Conservation (phyloP, 2,888 invertebrate species). For the Harpagoxenus sublaevis region DNA sequence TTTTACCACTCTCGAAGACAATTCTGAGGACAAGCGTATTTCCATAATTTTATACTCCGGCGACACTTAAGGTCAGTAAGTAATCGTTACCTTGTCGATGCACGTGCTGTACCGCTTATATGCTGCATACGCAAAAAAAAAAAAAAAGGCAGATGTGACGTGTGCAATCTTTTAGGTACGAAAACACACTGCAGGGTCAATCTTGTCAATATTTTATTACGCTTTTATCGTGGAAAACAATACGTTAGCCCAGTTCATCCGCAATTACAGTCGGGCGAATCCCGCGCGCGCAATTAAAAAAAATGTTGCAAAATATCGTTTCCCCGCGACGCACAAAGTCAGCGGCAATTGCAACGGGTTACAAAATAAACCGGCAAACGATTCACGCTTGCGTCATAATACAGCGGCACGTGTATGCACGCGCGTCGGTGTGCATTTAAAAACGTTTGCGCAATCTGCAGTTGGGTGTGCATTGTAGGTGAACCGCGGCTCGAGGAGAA, state of each 20-base stretch:
- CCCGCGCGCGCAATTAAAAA: constrained; percentile 2
- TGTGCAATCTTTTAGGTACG: not conserved
- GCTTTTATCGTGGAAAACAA: not conserved
- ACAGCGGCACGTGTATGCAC: not conserved
- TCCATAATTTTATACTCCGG: constrained; percentile 60
- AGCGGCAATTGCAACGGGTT: constrained; percentile 24
- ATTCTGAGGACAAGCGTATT: constrained; percentile 42
- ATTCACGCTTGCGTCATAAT: constrained; percentile 29
- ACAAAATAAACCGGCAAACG: constrained; percentile 29
- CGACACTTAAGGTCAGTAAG: constrained; percentile 52
- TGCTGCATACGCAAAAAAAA: not conserved
- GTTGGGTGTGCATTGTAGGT: constrained; percentile 16
- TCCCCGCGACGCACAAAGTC: not conserved
- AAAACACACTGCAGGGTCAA: not conserved
- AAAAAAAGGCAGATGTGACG: not conserved
- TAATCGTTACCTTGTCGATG: constrained; percentile 23
- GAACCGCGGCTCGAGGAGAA: constrained; percentile 10
- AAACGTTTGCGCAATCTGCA: constrained; percentile 51
- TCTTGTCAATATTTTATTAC: constrained; percentile 25
- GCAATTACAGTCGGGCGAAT: constrained; percentile 4
- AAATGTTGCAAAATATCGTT: constrained; percentile 43
- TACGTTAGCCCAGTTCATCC: not conserved
- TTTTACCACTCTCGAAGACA: constrained; percentile 51
- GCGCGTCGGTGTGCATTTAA: not conserved
- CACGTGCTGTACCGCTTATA: not conserved